These are phyloP conservation scores for Polypedilum vanderplanki DNA, from an alignment of 1,140 invertebrate genomes.

Conservation along the genomic window DNA sequence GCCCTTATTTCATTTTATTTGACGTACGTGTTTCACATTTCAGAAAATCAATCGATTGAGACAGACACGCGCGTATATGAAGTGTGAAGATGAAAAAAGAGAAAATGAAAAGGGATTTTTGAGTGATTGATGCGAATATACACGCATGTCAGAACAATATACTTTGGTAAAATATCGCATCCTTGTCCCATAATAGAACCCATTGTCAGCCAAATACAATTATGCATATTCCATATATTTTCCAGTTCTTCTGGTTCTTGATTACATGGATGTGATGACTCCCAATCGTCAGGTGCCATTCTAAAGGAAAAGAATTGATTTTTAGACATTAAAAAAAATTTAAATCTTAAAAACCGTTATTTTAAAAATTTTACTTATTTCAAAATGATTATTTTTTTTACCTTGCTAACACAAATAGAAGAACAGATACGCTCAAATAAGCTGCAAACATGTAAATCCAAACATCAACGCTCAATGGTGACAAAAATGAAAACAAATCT, in stretches of 20 bases:
- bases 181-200: conserved; percentile 68
- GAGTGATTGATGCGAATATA: too few species aligned
- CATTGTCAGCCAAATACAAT: conserved; percentile 64
- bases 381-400: too few species aligned
- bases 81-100: not conserved
- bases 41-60: conserved; percentile 40
- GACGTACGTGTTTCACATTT: conserved; percentile 59
- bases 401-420: conserved; percentile 87
- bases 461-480: conserved; percentile 82
- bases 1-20: conserved; percentile 50
- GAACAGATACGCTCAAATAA: conserved; percentile 84
- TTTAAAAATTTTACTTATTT: too few species aligned
- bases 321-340: not conserved
- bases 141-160: conserved; percentile 36
- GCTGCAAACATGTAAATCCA: conserved; percentile 94
- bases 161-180: conserved; percentile 65
- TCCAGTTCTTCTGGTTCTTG: conserved; percentile 66
- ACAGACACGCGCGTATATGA: not conserved
- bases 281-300: not conserved
- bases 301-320: too few species aligned
- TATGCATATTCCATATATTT: conserved; percentile 64
- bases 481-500: conserved; percentile 85
- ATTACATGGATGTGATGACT: conserved; percentile 69
- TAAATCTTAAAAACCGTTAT: not conserved
- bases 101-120: not conserved